These are phyloP conservation scores for Elymnias hypermnestra DNA, from an alignment of 1,140 invertebrate species.

Conservation along the genomic window DNA sequence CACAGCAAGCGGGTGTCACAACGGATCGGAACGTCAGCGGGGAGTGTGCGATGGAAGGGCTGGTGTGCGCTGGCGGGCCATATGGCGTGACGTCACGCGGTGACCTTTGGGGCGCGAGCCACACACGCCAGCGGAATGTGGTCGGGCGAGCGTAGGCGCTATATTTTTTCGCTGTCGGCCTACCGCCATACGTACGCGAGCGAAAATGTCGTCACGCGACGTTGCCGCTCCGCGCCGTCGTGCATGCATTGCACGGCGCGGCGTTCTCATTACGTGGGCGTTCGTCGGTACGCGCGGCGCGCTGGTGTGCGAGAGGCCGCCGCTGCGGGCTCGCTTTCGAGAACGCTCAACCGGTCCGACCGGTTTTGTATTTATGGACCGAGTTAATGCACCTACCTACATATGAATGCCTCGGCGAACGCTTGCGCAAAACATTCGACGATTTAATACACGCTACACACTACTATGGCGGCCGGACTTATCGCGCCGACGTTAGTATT, in stretches of 20 bases:
- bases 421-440: conserved; percentile 59
- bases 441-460: conserved; percentile 40
- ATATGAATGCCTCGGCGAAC: conserved; percentile 57
- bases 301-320: conserved; percentile 59
- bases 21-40: conserved; percentile 41
- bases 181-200: conserved; percentile 74
- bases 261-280: conserved; percentile 64
- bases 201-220: conserved; percentile 77
- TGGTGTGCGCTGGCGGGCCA: conserved; percentile 47
- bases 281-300: conserved; percentile 36
- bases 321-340: conserved; percentile 60
- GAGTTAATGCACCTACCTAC: conserved; percentile 70
- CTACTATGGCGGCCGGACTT: conserved; percentile 43
- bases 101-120: conserved; percentile 68
- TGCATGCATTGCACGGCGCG: conserved; percentile 54
- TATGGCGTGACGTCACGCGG: conserved; percentile 69
- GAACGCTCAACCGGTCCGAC: conserved; percentile 68
- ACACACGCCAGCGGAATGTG: conserved; percentile 69
- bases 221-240: conserved; percentile 67
- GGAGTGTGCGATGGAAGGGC: conserved; percentile 44
- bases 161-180: conserved; percentile 73
- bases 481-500: conserved; percentile 43
- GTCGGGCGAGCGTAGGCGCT: conserved; percentile 70
- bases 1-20: conserved; percentile 33
- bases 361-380: conserved; percentile 72